phyloP scores from a whole-genome alignment of 2,888 invertebrate genomes.

The Lochmaea crataegi region DNA sequence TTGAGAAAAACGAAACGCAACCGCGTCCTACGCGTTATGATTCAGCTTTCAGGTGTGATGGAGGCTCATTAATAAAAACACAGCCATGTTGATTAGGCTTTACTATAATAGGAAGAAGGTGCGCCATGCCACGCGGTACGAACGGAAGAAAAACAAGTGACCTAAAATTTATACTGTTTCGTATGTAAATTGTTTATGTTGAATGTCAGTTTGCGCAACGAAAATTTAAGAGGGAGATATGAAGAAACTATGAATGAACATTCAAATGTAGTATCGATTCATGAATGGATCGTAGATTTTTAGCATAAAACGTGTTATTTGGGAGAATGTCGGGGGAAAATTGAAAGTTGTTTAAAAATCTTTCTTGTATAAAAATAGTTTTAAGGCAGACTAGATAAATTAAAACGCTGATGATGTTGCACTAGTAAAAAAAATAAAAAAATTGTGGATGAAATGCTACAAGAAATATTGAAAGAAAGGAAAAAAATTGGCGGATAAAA shows the following conservation, averaged over 20 bases:
- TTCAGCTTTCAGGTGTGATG: constrained; percentile 63
- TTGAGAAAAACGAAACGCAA: constrained; percentile 26
- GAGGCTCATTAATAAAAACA: constrained; percentile 64
- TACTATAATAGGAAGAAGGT: constrained; percentile 65
- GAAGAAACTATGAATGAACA: constrained; percentile 12
- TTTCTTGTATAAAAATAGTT: too few relatives aligned
- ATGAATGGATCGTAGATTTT: constrained; percentile 6
- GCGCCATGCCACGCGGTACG: constrained; percentile 53
- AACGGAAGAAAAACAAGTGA: constrained; percentile 57
- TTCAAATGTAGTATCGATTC: constrained; percentile 12
- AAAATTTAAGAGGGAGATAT: constrained; percentile 16
- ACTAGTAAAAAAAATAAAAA: too few relatives aligned
- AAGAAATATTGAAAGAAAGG: too few relatives aligned
- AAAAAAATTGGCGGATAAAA: too few relatives aligned
- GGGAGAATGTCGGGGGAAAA: too few relatives aligned
- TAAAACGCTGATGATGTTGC: too few relatives aligned
- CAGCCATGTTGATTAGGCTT: constrained; percentile 63
- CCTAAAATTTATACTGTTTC: constrained; percentile 58
- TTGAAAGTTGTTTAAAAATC: too few relatives aligned
- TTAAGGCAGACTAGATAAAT: too few relatives aligned
- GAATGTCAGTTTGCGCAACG: constrained; percentile 31
- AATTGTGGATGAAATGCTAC: too few relatives aligned
- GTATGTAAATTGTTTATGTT: constrained; percentile 51
- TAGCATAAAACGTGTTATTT: too few relatives aligned
- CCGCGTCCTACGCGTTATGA: constrained; percentile 55